These are phyloP conservation scores for Eristalis tenax DNA, from an alignment of 2,888 invertebrate species.

Conservation along the genomic window DNA sequence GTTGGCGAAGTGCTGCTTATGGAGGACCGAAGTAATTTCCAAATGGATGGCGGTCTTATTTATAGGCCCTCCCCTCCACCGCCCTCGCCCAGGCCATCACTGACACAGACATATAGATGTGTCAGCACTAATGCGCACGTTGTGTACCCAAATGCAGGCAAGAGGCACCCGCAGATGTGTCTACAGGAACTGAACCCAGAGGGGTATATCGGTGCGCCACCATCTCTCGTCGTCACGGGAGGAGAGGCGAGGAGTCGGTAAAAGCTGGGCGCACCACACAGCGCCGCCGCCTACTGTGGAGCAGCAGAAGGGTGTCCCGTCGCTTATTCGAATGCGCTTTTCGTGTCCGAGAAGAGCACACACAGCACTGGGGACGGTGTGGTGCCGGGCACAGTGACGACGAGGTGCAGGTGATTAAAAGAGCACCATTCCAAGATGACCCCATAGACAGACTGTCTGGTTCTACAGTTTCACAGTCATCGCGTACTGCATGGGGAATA, in stretches of 20 bases:
- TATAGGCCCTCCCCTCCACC: conserved; percentile 21
- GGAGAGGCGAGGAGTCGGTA: conserved; percentile 55
- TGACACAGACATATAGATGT: conserved; percentile 48
- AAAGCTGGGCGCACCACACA: conserved; percentile 47
- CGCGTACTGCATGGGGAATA: conserved; percentile 23
- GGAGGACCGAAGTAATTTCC: conserved; percentile 54
- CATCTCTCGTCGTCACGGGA: conserved; percentile 25
- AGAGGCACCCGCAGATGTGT: conserved; percentile 58
- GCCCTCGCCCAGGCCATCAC: conserved; percentile 16
- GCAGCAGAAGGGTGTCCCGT: conserved; percentile 48
- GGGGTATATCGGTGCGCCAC: conserved; percentile 62
- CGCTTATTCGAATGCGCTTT: conserved; percentile 64
- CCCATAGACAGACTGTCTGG: conserved; percentile 72
- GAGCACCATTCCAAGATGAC: conserved; percentile 67
- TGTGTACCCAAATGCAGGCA: conserved; percentile 33
- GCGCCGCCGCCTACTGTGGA: conserved; percentile 23
- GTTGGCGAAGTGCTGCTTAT: background rate
- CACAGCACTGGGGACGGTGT: background rate
- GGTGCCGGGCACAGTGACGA: conserved; percentile 40
- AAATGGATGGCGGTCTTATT: conserved; percentile 68
- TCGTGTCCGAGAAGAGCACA: conserved; percentile 4
- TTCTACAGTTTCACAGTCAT: conserved; percentile 30
- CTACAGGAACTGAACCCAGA: conserved; percentile 54
- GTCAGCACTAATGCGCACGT: conserved; percentile 59
- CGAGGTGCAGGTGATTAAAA: conserved; percentile 70